A percentile compares a stretch with the other conserved stretches of the same genome.
Evolutionary conservation across 1,140 invertebrate genomes (phyloP).

Genomic region (Tetranychus cinnabarinus): DNA sequence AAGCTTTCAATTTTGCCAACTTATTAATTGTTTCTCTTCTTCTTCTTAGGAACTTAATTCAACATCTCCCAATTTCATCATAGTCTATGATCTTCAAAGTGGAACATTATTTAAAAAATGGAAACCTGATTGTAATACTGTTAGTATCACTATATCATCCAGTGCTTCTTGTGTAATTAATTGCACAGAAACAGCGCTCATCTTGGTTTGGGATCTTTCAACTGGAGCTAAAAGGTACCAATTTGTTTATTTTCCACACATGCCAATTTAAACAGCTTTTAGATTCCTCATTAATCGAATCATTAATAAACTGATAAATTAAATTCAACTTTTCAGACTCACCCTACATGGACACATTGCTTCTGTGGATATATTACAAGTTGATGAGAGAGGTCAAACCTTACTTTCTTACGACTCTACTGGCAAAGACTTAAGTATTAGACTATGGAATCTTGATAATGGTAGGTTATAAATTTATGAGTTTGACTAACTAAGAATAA

Average conservation of each 20-base stretch:
- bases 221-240: conserved; percentile 33
- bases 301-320: not conserved
- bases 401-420: conserved; percentile 43
- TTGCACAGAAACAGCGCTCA: conserved; percentile 47
- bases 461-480: conserved; percentile 24
- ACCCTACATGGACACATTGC: conserved; percentile 46
- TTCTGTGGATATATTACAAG: conserved; percentile 39
- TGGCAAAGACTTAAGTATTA: conserved; percentile 40
- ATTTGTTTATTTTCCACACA: not conserved
- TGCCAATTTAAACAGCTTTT: conserved; percentile 3
- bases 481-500: not conserved
- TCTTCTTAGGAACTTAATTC: conserved; percentile 47
- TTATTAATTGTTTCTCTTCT: conserved; percentile 15
- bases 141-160: conserved; percentile 53
- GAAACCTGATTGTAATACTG: conserved; percentile 54
- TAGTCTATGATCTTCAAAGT: conserved; percentile 70
- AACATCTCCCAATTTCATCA: conserved; percentile 57
- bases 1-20: not conserved
- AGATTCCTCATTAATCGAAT: conserved; percentile 2
- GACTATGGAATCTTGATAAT: conserved; percentile 48
- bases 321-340: conserved; percentile 21
- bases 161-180: conserved; percentile 52
- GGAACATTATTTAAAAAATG: conserved; percentile 65
- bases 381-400: conserved; percentile 39
- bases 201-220: conserved; percentile 65